These are phyloP conservation scores for Callorhinus ursinus DNA, from an alignment of 2,113 vertebrate species.

Conservation along the genomic window DNA sequence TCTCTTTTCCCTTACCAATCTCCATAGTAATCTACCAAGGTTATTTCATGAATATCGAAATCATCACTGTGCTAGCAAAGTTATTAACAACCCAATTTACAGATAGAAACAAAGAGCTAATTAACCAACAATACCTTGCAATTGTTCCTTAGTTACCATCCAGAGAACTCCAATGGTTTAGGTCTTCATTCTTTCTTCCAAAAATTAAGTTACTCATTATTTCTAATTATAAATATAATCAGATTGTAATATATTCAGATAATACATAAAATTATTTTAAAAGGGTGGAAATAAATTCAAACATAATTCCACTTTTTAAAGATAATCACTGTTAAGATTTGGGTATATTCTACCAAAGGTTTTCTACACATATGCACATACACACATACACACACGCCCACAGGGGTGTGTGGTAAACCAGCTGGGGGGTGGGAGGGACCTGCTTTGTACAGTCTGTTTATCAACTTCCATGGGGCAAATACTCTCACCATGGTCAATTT, in stretches of 20 bases:
- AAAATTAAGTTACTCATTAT: background rate
- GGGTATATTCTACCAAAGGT: background rate
- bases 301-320: background rate
- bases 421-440: no score
- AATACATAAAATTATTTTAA: background rate
- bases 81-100: background rate
- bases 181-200: background rate
- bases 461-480: background rate
- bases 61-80: background rate
- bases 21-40: background rate
- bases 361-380: background rate
- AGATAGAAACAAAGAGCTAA: background rate
- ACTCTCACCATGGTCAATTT: background rate
- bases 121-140: background rate
- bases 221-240: background rate
- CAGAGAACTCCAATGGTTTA: background rate
- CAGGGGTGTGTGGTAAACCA: background rate
- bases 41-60: background rate
- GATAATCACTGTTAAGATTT: background rate
- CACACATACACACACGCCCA: background rate
- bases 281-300: background rate
- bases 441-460: background rate
- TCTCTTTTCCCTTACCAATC: background rate
- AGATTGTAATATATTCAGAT: background rate
- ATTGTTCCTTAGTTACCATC: no score